Percentiles rank a stretch among this genome's conserved stretches.
These are phyloP conservation scores for Menura novaehollandiae DNA, from an alignment of 2,113 vertebrate species.

Conservation along the genomic window DNA sequence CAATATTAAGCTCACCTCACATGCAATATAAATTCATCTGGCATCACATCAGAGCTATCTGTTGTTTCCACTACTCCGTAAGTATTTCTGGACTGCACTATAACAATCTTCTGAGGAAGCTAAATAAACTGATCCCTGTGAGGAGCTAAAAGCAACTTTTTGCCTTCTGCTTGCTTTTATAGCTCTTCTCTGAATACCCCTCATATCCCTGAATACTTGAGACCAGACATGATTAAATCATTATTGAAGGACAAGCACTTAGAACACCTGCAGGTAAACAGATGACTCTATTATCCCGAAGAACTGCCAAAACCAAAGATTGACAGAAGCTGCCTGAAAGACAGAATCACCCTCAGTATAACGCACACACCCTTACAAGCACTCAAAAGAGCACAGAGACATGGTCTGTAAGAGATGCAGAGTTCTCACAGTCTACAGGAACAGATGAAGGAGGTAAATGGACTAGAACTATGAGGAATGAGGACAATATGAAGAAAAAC, in stretches of 20 bases:
- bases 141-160: neutral
- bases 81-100: neutral
- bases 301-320: neutral
- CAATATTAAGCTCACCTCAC: neutral
- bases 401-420: neutral
- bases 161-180: neutral
- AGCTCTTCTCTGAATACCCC: accelerated
- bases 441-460: neutral
- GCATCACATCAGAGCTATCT: neutral
- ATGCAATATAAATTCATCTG: neutral
- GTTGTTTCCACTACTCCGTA: neutral
- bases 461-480: neutral
- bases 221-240: neutral
- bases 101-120: neutral
- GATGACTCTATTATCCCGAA: neutral
- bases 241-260: neutral
- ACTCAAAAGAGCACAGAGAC: neutral
- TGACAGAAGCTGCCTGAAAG: neutral
- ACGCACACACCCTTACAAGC: neutral
- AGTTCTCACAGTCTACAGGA: neutral
- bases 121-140: neutral
- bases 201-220: accelerated
- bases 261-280: neutral
- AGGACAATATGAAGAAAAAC: neutral
- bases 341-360: neutral